Evolutionary conservation across 2,888 invertebrate species (phyloP), one percentile per base, ranked within the genome.

Genomic region (Saturnia japonica): DNA sequence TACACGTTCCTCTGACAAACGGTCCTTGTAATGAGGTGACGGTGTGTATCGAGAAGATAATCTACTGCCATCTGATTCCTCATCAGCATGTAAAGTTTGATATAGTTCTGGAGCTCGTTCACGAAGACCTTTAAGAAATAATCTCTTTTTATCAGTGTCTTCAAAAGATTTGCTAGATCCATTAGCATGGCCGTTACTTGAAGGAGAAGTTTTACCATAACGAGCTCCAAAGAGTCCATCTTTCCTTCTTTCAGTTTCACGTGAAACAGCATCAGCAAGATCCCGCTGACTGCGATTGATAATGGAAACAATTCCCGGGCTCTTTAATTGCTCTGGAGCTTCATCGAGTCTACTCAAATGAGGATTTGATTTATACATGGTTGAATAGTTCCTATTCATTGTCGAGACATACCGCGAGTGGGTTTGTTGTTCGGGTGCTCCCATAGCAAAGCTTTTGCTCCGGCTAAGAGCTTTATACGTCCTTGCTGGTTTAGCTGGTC

Each of bases 371-470:
- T 96, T 97, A 88, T 97, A 96, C 88, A 96, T 96, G 71, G 94
- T 94, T 70, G 94, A 93, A 79, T 93, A 87, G 79, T 94, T 93
- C 76, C 94, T 91, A 81, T 81, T 94, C 87, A 94, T 91, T 66
- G 88, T 89, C 72, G 91, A 88, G 64, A 91, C 82, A 90, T 93
- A 94, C 68, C 93, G 91, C 47, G 93, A 90, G 69, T 94, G 94
- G 25, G 93, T 91, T 62, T 93, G 91, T 76, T 86, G 89, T 88
- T 94, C 94, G 73, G 94, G 93, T 75, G 96, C 96, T 81, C 97
- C 96, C 78, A 97, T 96, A 94, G 97, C 97, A 92, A 97, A 97
- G 87, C 97, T 97, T 90, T 97, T 97, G 89, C 97, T 97, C 73
- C 97, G 95, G 73, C 96, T 96, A 62, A 97, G 91, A 34, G 96